phyloP scores from a whole-genome alignment of 1,140 invertebrate genomes.

The Heliconius melpomene region DNA sequence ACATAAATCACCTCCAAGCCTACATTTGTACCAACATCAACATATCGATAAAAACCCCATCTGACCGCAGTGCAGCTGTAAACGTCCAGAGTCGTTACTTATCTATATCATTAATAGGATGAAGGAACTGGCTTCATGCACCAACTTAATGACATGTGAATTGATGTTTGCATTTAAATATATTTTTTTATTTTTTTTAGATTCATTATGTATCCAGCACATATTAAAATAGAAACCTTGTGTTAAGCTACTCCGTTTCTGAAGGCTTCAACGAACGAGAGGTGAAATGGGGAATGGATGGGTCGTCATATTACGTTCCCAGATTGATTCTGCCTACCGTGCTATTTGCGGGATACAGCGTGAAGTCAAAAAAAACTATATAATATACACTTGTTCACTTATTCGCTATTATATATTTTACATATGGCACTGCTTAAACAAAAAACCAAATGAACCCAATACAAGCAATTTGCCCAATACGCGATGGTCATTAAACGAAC shows the following conservation, averaged over 20 bases:
- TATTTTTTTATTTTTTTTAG: neutral
- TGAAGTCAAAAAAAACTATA: too few species aligned
- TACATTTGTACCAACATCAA: constrained; percentile 52
- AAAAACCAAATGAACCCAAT: neutral
- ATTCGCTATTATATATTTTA: neutral
- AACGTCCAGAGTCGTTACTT: constrained; percentile 60
- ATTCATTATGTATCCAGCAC: too few species aligned
- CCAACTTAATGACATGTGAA: constrained; percentile 48
- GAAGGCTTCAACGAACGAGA: too few species aligned
- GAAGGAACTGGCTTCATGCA: constrained; percentile 53
- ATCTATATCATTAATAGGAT: constrained; percentile 60
- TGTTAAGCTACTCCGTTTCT: too few species aligned
- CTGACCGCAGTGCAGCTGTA: constrained; percentile 50
- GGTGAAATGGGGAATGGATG: too few species aligned
- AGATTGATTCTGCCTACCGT: too few species aligned
- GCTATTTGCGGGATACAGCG: too few species aligned
- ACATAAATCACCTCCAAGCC: constrained; percentile 52
- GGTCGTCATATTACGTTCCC: too few species aligned
- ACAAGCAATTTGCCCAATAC: neutral
- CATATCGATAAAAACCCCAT: constrained; percentile 58
- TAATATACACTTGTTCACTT: too few species aligned
- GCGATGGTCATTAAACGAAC: constrained; percentile 3
- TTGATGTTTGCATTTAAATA: neutral
- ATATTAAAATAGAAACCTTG: too few species aligned
- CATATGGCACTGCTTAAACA: neutral